Evolutionary conservation across 2,888 invertebrate genomes (phyloP), one percentile per base, ranked within the genome.

Genomic region (Boloria selene): DNA sequence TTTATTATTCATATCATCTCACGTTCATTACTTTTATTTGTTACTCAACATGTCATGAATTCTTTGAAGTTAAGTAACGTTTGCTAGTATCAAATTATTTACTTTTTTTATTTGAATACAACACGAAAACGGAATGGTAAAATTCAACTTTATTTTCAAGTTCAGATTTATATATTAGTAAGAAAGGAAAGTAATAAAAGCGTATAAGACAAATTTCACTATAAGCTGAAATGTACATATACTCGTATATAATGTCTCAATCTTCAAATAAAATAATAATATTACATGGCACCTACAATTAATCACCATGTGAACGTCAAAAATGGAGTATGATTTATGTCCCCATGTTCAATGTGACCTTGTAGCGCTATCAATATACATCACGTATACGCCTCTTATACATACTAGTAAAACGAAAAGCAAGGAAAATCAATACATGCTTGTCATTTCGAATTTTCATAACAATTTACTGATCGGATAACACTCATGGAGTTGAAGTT

Each of bases 291-390:
- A 58, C 47, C 45, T n/a, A 59, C 38, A 59, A 64, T 64, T 59
- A 59, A 64, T 64, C 59, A 64, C 10, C 22, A 38, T 51, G 53
- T 47, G 13, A 59, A 64, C 47, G 64, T 53, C 59, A 59, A 64
- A 59, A 64, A 52, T 51, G 42, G 49, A 31, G 13, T 59, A 47
- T 59, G 59, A 64, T 64, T 59, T 59, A 64, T 64, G 59, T 54
- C 54, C 38, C 44, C 38, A 58, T 56, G 38, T 53, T 47, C 18
- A 44, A n/a, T 14, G 18, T 59, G 52, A 59, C 59, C 64, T 64
- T 53, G 16, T 45, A 59, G n/a, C 51, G 56, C 26, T 64, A 64
- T 58, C 59, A 64, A 59, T 64, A 59, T 64, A 58, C 52, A 64
- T 52, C 50, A 59, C 31, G 31, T 44, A 49, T 31, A 61, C 4